phyloP scores from a whole-genome alignment of 2,888 invertebrate genomes.

The Harmothoe impar region DNA sequence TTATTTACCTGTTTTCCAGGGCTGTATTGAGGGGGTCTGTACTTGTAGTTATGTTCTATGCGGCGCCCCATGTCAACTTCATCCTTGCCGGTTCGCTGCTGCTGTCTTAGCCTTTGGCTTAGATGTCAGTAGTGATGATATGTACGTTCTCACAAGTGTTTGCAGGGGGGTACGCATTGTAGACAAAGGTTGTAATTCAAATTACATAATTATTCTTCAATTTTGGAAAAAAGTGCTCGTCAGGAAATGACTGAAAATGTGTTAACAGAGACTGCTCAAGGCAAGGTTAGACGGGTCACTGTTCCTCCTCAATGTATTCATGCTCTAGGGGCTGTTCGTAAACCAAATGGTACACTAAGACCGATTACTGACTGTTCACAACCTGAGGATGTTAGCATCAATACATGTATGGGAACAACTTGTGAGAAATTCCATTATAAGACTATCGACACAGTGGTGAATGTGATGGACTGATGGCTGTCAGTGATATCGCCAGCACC shows the following conservation, averaged over 20 bases:
- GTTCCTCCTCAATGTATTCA: background rate
- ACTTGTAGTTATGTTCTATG: background rate
- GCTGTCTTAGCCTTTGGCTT: background rate
- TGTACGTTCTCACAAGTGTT: background rate
- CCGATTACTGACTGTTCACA: background rate
- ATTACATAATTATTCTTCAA: background rate
- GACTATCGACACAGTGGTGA: background rate
- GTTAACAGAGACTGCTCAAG: background rate
- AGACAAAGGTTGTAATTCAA: background rate
- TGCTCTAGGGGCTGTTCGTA: background rate
- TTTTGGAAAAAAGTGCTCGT: background rate
- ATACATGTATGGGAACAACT: background rate
- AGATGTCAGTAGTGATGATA: background rate
- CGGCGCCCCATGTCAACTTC: background rate
- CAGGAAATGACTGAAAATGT: background rate
- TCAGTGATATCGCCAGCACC: background rate
- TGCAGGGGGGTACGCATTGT: background rate
- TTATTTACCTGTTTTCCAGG: too few species aligned
- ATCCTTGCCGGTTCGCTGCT: background rate
- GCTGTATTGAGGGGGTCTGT: background rate
- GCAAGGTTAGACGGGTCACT: background rate
- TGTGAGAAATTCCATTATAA: background rate
- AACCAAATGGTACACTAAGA: background rate
- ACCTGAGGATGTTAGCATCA: background rate
- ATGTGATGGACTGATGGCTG: background rate